Evolutionary conservation across 2,888 invertebrate species (phyloP), one percentile per base, ranked within the genome.

Genomic region (Amphimallon solstitiale): DNA sequence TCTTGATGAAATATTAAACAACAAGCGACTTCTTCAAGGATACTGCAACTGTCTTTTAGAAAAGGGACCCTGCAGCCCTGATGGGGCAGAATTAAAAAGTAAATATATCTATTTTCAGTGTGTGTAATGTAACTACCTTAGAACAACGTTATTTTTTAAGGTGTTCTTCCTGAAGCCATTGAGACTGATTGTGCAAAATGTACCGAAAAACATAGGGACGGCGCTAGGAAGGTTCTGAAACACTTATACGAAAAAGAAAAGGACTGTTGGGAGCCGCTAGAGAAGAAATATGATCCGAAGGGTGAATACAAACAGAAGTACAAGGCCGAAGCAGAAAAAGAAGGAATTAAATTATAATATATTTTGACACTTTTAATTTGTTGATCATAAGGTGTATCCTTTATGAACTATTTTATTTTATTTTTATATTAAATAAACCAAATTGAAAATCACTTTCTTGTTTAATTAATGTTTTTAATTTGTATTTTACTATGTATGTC

Each of bases 21-120:
- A 89, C 46, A 84, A 89, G 1, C 85, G 90, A 40, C 83, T 92
- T 9, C 82, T 91, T 45, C 87, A 87, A 70, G 89, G 87, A 61
- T 91, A 92, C 77, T 85, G 89, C 3, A 87, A 89, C 72, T 92
- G 92, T 75, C 82, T 92, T 1, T 76, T 90, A 68, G 89, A 88
- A 0, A 84, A 81, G 73, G 88, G 88, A 14, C 85, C 85, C 10
- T 91, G 91, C 79, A 90, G 90, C 7, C 85, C 90, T 1, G 91
- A 91, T 71, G 91, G 87, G 45, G 85, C 86, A 69, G 87, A 88
- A 70, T 80, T 79, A 71, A 86, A 80, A 87, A 85, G 85, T 82
- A 76, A 78, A 78, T 23, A 52, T 23, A 14, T 54, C 1, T 17
- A 37, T 2, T 38, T 17, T 54, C 12, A 52, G 17, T 45, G n/a